Conservation (phyloP, 2,797 vertebrate genomes). For the Synanceia verrucosa region DNA sequence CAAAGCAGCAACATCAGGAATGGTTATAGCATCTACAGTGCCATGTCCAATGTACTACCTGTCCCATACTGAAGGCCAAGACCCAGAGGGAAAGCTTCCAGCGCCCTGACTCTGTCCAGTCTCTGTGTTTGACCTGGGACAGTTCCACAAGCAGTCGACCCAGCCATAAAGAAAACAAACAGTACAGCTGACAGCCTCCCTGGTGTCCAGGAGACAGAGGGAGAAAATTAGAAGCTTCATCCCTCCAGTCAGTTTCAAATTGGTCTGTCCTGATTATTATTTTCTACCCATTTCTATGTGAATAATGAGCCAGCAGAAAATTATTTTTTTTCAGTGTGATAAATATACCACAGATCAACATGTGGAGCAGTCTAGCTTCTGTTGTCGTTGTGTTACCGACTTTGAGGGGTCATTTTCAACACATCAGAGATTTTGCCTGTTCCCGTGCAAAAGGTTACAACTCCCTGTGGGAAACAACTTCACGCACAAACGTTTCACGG, state of each 20-base stretch:
- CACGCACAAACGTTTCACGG: conserved; percentile 6
- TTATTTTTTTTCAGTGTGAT: not conserved
- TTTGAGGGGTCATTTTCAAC: conserved; percentile 31
- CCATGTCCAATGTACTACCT: conserved; percentile 1
- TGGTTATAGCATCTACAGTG: not conserved
- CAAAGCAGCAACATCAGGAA: conserved; percentile 29
- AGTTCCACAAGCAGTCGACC: conserved; percentile 15
- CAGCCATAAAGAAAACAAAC: conserved; percentile 34
- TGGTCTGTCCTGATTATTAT: conserved; percentile 12
- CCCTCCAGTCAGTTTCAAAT: conserved; percentile 20
- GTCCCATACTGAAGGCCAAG: conserved; percentile 6
- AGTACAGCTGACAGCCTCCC: conserved; percentile 23
- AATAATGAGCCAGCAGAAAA: conserved; percentile 17
- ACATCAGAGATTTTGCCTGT: not conserved
- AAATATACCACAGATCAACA: conserved; percentile 40
- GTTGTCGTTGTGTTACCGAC: conserved; percentile 26
- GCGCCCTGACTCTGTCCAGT: not conserved
- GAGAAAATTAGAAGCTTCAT: conserved; percentile 43
- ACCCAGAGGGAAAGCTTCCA: conserved; percentile 16
- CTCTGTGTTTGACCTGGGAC: not conserved
- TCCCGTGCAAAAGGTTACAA: conserved; percentile 34
- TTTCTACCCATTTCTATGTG: not conserved
- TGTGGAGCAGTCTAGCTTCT: conserved; percentile 33
- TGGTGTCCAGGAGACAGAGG: conserved; percentile 24
- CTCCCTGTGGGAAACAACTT: conserved; percentile 19